Evolutionary conservation across 2,888 invertebrate genomes (phyloP).

Genomic region (Nezara viridula): DNA sequence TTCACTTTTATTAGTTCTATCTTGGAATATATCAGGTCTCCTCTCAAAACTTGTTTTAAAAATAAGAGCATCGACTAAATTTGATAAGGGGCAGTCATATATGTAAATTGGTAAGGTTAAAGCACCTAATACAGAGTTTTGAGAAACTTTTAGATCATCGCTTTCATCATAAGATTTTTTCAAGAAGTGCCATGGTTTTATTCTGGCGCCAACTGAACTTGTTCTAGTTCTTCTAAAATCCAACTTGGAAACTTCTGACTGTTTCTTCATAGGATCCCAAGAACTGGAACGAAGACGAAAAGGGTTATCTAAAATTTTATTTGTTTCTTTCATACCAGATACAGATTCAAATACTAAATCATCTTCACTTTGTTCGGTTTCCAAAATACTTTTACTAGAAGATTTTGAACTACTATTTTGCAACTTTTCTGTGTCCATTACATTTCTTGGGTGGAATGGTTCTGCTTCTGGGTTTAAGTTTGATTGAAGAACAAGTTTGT

Average conservation of each 20-base stretch:
- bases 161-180: conserved; percentile 63
- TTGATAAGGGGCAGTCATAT: conserved; percentile 77
- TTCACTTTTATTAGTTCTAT: conserved; percentile 72
- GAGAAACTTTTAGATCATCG: conserved; percentile 56
- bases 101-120: conserved; percentile 75
- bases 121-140: conserved; percentile 66
- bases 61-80: conserved; percentile 73
- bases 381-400: conserved; percentile 59
- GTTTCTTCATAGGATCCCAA: conserved; percentile 66
- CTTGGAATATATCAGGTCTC: conserved; percentile 71
- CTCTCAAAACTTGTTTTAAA: conserved; percentile 68
- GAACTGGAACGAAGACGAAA: conserved; percentile 67
- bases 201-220: conserved; percentile 66
- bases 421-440: conserved; percentile 9
- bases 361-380: conserved; percentile 59
- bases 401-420: conserved; percentile 60
- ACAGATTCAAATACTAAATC: conserved; percentile 62
- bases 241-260: conserved; percentile 62
- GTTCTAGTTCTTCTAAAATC: conserved; percentile 65
- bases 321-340: conserved; percentile 53
- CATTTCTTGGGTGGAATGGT: conserved; percentile 59
- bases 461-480: conserved; percentile 63
- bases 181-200: conserved; percentile 62
- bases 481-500: conserved; percentile 60
- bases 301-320: conserved; percentile 62